These are phyloP conservation scores for Meloidogyne floridensis DNA, from an alignment of 1,140 invertebrate species.

Conservation along the genomic window DNA sequence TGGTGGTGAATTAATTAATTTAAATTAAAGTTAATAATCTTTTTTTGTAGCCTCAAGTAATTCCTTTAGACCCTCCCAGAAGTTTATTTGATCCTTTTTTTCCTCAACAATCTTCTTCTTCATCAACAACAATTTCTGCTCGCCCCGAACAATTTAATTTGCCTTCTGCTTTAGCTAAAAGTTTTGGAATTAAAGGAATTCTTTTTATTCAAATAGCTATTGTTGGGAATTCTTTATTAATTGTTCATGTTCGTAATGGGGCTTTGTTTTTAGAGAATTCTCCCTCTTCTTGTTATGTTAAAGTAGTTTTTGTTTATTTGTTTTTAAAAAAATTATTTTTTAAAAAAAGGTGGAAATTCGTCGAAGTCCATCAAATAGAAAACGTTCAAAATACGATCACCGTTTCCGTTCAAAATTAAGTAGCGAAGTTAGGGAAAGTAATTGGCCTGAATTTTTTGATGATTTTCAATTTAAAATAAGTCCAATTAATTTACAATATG, in stretches of 20 bases:
- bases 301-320: slow-evolving; percentile 1
- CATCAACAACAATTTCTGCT: neutral
- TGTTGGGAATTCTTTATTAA: slow-evolving; percentile 21
- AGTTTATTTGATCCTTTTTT: slow-evolving; percentile 40
- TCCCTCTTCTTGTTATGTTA: slow-evolving; percentile 38
- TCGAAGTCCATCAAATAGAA: slow-evolving; percentile 23
- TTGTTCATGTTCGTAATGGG: slow-evolving; percentile 32
- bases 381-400: slow-evolving; percentile 39
- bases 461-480: slow-evolving; percentile 30
- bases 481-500: slow-evolving; percentile 24
- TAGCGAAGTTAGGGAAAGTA: slow-evolving; percentile 31
- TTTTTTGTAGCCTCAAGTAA: slow-evolving; percentile 21
- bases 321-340: neutral
- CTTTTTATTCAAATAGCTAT: slow-evolving; percentile 37
- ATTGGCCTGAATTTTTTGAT: slow-evolving; percentile 41
- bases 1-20: slow-evolving; percentile 12
- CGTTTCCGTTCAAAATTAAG: slow-evolving; percentile 17
- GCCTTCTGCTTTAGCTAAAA: slow-evolving; percentile 32
- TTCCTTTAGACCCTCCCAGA: slow-evolving; percentile 31
- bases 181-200: slow-evolving; percentile 41
- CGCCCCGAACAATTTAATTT: slow-evolving; percentile 36
- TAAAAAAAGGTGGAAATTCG: slow-evolving; percentile 30
- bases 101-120: neutral
- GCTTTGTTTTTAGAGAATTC: slow-evolving; percentile 37
- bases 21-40: slow-evolving; percentile 7